phyloP scores from a whole-genome alignment of 2,797 vertebrate species.

The Danionella dracula region DNA sequence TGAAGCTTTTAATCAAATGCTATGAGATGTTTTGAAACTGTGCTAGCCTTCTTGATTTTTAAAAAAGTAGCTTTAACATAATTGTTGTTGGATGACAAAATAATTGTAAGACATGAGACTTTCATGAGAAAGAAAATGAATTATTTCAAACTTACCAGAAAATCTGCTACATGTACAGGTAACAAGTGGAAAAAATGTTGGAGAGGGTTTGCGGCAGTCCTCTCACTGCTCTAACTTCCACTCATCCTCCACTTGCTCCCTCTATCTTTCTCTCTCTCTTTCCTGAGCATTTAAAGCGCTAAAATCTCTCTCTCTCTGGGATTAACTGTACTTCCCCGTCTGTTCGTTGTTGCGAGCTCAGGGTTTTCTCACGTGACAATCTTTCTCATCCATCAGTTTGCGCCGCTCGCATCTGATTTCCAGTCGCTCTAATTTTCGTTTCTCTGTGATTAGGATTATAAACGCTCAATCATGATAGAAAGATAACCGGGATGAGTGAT shows the following conservation, averaged over 20 bases:
- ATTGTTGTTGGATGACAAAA: no score
- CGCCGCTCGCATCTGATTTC: no score
- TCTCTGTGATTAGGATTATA: no score
- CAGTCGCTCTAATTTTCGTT: no score
- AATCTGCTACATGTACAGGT: not conserved
- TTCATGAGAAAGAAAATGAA: no score
- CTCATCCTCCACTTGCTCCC: constrained; percentile 10
- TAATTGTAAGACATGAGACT: no score
- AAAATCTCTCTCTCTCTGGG: constrained; percentile 28
- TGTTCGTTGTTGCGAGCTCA: not conserved
- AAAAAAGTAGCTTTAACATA: no score
- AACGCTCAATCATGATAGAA: no score
- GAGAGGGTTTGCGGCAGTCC: not conserved
- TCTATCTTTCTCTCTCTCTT: not conserved
- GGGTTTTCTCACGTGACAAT: not conserved
- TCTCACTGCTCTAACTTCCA: constrained; percentile 3
- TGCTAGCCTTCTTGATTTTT: no score
- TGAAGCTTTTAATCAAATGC: no score
- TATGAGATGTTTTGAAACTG: no score
- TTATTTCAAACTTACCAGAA: constrained; percentile 16
- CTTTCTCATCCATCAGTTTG: constrained; percentile 1
- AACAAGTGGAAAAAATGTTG: not conserved
- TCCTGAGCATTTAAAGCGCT: constrained; percentile 19
- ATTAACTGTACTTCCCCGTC: constrained; percentile 25
- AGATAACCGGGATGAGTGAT: no score